Percentiles rank a stretch among this genome's conserved stretches.
phyloP scores from a whole-genome alignment of 2,113 vertebrate species.

The Erythrocercus mccallii region DNA sequence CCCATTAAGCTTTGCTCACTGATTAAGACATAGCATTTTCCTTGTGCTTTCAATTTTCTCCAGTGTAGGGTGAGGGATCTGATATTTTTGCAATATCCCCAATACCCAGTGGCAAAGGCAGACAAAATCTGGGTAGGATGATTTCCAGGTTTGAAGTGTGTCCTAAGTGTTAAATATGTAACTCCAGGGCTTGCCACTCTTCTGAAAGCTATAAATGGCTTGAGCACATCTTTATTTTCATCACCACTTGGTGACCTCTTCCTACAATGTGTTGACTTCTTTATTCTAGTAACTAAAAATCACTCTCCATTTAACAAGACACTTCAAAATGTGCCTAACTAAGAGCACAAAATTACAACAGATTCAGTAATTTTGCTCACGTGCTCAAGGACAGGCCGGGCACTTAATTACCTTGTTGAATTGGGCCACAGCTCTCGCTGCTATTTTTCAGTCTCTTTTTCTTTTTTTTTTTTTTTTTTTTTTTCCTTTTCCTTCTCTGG shows the following conservation, averaged over 20 bases:
- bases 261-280: background rate
- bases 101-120: background rate
- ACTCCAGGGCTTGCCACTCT: background rate
- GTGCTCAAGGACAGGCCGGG: background rate
- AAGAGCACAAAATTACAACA: background rate
- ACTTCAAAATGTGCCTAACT: slow-evolving; percentile 2
- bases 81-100: background rate
- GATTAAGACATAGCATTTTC: slow-evolving; percentile 36
- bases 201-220: background rate
- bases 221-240: background rate
- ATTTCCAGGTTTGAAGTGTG: background rate
- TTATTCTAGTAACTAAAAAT: slow-evolving; percentile 3
- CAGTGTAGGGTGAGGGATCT: background rate
- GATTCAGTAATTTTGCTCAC: slow-evolving; percentile 33
- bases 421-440: background rate
- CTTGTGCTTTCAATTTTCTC: slow-evolving; percentile 48
- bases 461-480: background rate
- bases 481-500: background rate
- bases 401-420: slow-evolving; percentile 35
- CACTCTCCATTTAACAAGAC: background rate
- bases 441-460: background rate
- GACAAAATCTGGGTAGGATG: background rate
- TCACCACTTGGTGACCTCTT: background rate
- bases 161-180: background rate
- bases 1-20: slow-evolving; percentile 35